Conservation (phyloP, 2,113 vertebrate species). For the Oreotrochilus melanogaster region DNA sequence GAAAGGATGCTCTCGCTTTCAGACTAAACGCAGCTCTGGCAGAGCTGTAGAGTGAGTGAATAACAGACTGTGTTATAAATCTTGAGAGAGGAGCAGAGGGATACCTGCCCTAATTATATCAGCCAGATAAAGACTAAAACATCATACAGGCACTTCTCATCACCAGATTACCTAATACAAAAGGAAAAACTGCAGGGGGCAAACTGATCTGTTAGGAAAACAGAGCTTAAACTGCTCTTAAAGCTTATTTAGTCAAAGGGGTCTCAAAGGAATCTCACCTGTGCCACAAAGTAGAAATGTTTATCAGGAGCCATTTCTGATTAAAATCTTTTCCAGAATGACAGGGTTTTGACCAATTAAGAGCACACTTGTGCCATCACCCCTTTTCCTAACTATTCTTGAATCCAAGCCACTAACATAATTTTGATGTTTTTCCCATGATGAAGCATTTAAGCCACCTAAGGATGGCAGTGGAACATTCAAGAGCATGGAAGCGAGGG, state of each 20-base stretch:
- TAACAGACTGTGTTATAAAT: constrained; percentile 71
- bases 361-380: background rate
- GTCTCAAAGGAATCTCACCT: constrained; percentile 19
- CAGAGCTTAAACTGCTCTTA: background rate
- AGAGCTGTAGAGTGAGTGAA: constrained; percentile 70
- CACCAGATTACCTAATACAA: constrained; percentile 56
- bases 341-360: background rate
- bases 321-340: background rate
- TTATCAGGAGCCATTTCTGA: background rate
- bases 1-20: constrained; percentile 68
- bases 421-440: constrained; percentile 21
- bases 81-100: constrained; percentile 59
- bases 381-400: background rate
- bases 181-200: constrained; percentile 22
- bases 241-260: background rate
- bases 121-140: constrained; percentile 68
- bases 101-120: constrained; percentile 72
- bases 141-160: constrained; percentile 41
- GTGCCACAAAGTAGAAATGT: background rate
- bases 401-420: background rate
- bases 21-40: constrained; percentile 73
- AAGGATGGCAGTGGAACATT: background rate
- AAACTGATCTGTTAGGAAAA: constrained; percentile 36
- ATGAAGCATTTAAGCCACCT: constrained; percentile 36
- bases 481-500: background rate